Evolutionary conservation across 2,888 invertebrate species (phyloP).

Genomic region (Polymixis lichenea): DNA sequence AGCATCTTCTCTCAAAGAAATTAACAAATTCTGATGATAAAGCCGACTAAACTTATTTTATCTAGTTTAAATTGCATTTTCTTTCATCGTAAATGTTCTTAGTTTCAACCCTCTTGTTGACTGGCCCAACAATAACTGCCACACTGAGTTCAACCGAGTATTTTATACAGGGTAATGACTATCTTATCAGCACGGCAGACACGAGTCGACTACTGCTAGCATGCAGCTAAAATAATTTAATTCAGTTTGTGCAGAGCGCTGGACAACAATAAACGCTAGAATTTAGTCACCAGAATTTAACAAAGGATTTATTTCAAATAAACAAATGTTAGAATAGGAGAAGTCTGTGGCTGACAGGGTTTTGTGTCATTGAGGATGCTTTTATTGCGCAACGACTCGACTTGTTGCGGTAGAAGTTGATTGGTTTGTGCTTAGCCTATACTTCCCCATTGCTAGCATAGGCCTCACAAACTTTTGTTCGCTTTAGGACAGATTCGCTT

Average conservation of each 20-base stretch:
- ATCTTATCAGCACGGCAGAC: constrained; percentile 27
- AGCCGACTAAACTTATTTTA: not conserved
- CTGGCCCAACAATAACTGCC: constrained; percentile 11
- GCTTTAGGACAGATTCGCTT: too few species aligned
- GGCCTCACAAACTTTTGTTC: not conserved
- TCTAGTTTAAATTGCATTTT: not conserved
- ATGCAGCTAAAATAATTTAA: constrained; percentile 20
- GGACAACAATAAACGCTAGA: not conserved
- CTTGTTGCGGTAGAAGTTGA: not conserved
- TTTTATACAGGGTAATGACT: constrained; percentile 19
- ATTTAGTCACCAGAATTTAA: constrained; percentile 1
- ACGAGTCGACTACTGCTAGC: constrained; percentile 11
- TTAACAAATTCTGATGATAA: not conserved
- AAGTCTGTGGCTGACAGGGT: not conserved
- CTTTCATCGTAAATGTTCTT: not conserved
- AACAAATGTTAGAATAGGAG: constrained; percentile 6
- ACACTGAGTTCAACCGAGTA: constrained; percentile 9
- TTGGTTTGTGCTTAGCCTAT: not conserved
- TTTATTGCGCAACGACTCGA: not conserved
- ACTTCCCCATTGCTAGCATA: not conserved
- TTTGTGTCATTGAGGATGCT: not conserved
- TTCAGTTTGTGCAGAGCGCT: constrained; percentile 5
- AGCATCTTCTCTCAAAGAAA: not conserved
- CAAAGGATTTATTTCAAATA: constrained; percentile 14
- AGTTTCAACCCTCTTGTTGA: not conserved